phyloP scores from a whole-genome alignment of 2,797 vertebrate species.

The Poeciliopsis presidionis region DNA sequence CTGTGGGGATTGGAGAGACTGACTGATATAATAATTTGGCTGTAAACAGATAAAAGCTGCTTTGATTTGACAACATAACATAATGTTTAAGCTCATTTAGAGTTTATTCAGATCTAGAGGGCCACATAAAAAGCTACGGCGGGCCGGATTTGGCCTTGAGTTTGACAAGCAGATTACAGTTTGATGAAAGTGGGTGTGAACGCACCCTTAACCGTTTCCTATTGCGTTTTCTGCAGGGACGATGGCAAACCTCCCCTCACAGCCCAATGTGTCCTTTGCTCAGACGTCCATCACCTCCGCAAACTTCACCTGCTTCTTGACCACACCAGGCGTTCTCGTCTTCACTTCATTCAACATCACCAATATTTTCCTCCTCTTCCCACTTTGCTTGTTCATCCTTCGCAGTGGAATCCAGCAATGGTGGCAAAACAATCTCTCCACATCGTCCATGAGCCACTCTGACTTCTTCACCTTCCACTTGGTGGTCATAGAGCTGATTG shows the following conservation, averaged over 20 bases:
- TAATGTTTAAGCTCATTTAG: too few species aligned
- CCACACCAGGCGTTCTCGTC: not conserved
- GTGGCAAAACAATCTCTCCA: not conserved
- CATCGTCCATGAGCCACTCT: not conserved
- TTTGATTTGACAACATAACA: too few species aligned
- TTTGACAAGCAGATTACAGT: too few species aligned
- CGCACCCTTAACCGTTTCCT: too few species aligned
- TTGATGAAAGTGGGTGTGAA: too few species aligned
- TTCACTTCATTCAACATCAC: not conserved
- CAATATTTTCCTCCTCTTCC: not conserved
- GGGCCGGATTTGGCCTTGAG: too few species aligned
- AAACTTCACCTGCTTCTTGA: not conserved
- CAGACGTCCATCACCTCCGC: not conserved
- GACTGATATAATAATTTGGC: too few species aligned
- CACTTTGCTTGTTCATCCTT: not conserved
- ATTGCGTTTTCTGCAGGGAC: too few species aligned
- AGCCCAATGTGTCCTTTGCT: not conserved
- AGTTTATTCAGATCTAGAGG: too few species aligned
- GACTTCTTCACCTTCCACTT: slow-evolving; percentile 14
- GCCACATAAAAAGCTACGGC: too few species aligned
- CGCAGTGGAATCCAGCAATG: not conserved
- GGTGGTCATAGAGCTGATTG: not conserved
- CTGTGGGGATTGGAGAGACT: too few species aligned
- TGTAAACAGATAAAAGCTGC: too few species aligned
- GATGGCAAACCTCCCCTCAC: not conserved